Evolutionary conservation across 2,888 invertebrate genomes (phyloP).

Genomic region (Torymus texanus): DNA sequence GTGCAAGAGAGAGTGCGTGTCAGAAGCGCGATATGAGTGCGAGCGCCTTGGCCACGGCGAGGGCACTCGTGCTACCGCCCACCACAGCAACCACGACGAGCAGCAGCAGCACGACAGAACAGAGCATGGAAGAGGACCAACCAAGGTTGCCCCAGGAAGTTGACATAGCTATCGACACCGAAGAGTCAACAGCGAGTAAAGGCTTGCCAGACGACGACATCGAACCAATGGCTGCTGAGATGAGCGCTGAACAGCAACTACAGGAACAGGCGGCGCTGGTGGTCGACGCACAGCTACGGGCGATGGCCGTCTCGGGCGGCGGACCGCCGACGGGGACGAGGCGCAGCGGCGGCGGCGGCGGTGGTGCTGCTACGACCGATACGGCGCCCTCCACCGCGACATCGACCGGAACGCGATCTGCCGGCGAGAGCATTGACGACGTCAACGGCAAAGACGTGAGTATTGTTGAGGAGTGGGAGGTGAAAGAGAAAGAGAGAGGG

Average conservation of each 20-base stretch:
- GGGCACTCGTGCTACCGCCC: not conserved
- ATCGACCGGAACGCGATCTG: conserved; percentile 67
- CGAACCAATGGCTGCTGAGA: no score
- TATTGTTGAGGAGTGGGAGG: not conserved
- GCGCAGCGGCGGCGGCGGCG: conserved; percentile 65
- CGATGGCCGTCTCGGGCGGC: conserved; percentile 54
- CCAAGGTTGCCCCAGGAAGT: conserved; percentile 6
- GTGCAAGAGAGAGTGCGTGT: conserved; percentile 7
- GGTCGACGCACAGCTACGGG: conserved; percentile 56
- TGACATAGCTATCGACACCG: no score
- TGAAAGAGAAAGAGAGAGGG: no score
- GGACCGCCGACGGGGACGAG: conserved; percentile 10
- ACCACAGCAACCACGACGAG: no score
- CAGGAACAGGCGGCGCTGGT: conserved; percentile 46
- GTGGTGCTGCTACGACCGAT: conserved; percentile 68
- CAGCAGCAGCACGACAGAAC: no score
- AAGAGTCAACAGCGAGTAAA: no score
- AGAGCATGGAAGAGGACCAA: conserved; percentile 67
- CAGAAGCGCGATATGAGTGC: conserved; percentile 63
- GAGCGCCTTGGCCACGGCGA: conserved; percentile 64
- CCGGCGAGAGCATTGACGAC: conserved; percentile 65
- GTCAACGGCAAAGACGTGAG: conserved; percentile 64
- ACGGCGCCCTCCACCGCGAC: conserved; percentile 63
- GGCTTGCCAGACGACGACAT: no score
- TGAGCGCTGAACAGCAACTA: conserved; percentile 4